Evolutionary conservation across 2,113 vertebrate genomes (phyloP).

Genomic region (Lutjanus erythropterus): DNA sequence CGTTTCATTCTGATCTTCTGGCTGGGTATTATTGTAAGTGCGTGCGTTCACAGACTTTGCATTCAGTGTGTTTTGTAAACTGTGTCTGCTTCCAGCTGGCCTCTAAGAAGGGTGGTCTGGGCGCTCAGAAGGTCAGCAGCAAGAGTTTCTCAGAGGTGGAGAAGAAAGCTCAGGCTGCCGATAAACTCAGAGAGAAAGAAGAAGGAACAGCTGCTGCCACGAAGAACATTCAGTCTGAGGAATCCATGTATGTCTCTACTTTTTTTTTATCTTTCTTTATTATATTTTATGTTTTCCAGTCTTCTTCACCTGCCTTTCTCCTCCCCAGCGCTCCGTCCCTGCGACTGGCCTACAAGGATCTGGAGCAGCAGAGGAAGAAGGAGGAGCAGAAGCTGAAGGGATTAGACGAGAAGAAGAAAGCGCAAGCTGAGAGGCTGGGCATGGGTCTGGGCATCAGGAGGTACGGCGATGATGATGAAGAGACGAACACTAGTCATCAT

Average conservation of each 20-base stretch:
- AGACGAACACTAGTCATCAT: neutral
- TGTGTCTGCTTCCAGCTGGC: constrained; percentile 84
- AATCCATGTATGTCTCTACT: constrained; percentile 83
- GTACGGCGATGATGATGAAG: constrained; percentile 69
- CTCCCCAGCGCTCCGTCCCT: constrained; percentile 87
- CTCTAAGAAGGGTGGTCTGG: constrained; percentile 91
- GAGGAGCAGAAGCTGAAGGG: constrained; percentile 86
- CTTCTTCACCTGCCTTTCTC: constrained; percentile 12
- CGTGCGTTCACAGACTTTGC: neutral
- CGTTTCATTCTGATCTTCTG: neutral
- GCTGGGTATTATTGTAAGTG: neutral
- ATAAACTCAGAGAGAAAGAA: constrained; percentile 87
- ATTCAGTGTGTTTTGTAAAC: constrained; percentile 6
- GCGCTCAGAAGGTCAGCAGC: constrained; percentile 94
- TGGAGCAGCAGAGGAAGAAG: constrained; percentile 89
- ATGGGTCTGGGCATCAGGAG: constrained; percentile 90
- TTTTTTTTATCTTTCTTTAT: neutral
- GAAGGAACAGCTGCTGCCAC: constrained; percentile 40
- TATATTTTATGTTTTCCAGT: neutral
- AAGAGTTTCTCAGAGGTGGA: constrained; percentile 91
- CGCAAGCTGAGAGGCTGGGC: constrained; percentile 92
- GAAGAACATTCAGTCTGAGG: constrained; percentile 78
- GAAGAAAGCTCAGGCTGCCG: constrained; percentile 92
- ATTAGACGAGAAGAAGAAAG: constrained; percentile 87
- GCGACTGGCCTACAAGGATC: constrained; percentile 90